Conservation (phyloP, 1,140 invertebrate species). For the Drosophila insularis region DNA sequence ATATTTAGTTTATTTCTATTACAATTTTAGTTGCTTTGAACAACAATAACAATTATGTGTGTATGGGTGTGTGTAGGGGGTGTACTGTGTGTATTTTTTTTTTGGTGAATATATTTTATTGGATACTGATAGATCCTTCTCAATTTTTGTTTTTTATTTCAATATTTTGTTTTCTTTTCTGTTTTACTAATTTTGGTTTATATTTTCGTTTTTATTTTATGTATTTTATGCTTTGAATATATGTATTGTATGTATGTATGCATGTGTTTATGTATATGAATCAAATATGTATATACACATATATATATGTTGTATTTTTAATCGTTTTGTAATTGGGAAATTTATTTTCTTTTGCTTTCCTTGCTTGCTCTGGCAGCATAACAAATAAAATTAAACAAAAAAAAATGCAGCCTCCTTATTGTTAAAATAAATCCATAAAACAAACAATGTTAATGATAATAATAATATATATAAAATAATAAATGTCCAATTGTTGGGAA, state of each 20-base stretch:
- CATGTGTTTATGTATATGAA: conserved; percentile 42
- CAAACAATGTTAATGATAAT: conserved; percentile 26
- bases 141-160: conserved; percentile 3
- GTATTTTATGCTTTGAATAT: conserved; percentile 59
- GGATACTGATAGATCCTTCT: conserved; percentile 1
- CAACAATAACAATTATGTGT: conserved; percentile 80
- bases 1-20: conserved; percentile 79
- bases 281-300: conserved; percentile 43
- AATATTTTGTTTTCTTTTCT: background rate
- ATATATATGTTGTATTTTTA: conserved; percentile 40
- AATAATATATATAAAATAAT: conserved; percentile 8
- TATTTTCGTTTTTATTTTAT: conserved; percentile 17
- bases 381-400: conserved; percentile 56
- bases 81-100: conserved; percentile 36
- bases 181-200: conserved; percentile 17
- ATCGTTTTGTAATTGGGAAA: conserved; percentile 19
- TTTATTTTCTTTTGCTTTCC: conserved; percentile 22
- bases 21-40: conserved; percentile 79
- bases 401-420: conserved; percentile 61
- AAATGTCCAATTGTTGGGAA: background rate
- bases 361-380: conserved; percentile 53
- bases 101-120: conserved; percentile 24
- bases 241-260: conserved; percentile 57
- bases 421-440: conserved; percentile 52
- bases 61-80: conserved; percentile 12